A percentile compares a stretch with the other conserved stretches of the same genome.
phyloP scores from a whole-genome alignment of 2,888 invertebrate species.

The Micropterix aruncella region DNA sequence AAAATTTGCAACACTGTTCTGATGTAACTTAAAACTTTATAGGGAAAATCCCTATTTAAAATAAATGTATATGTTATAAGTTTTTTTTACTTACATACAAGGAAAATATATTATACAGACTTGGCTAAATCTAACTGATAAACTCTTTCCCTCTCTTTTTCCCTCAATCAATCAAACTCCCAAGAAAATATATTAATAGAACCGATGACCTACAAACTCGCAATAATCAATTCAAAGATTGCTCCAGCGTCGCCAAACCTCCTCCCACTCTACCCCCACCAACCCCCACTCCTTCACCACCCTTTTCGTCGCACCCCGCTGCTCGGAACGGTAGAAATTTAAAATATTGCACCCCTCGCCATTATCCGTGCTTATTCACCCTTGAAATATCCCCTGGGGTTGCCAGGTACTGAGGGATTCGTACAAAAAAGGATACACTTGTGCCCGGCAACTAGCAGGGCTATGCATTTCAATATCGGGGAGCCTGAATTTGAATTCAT shows the following conservation, averaged over 20 bases:
- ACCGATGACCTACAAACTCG: neutral
- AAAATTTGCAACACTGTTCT: no score
- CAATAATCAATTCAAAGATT: neutral
- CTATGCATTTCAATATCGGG: neutral
- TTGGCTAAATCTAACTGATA: no score
- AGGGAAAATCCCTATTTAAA: no score
- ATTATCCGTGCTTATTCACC: constrained; percentile 44
- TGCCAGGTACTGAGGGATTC: constrained; percentile 35
- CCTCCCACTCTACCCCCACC: neutral
- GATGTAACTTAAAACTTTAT: no score
- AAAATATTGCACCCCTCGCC: constrained; percentile 44
- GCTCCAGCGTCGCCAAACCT: neutral
- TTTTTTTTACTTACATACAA: no score
- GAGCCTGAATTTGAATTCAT: no score
- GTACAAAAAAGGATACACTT: constrained; percentile 44
- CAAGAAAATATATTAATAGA: no score
- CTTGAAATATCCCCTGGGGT: constrained; percentile 43
- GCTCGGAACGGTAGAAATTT: constrained; percentile 25
- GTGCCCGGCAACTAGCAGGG: constrained; percentile 13
- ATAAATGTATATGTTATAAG: no score
- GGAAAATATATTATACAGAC: no score
- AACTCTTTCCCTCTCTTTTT: no score
- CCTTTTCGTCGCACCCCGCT: neutral
- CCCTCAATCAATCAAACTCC: no score
- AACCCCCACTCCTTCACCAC: neutral